A percentile compares a stretch with the other conserved stretches of the same genome.
phyloP scores from a whole-genome alignment of 2,113 vertebrate species.

The Ariopsis seemanni region DNA sequence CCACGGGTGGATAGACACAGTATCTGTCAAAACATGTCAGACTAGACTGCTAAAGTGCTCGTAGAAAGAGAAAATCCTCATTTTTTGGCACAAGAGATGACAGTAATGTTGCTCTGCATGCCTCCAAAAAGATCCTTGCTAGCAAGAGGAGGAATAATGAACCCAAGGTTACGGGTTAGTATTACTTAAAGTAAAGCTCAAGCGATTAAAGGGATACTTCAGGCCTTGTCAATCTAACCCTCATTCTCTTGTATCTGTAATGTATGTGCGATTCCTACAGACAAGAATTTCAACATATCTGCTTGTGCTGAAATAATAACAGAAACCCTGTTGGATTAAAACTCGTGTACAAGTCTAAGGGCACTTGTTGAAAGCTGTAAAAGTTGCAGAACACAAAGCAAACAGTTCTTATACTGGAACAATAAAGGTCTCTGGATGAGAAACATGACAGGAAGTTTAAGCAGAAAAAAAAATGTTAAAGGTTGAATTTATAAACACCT shows the following conservation, averaged over 20 bases:
- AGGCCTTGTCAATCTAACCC: no score
- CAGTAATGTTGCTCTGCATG: background rate
- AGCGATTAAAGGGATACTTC: no score
- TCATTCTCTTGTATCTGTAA: background rate
- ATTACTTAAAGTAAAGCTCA: background rate
- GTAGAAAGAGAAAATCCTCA: slow-evolving; percentile 17
- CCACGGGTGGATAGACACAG: background rate
- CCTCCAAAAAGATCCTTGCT: background rate
- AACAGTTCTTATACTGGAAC: background rate
- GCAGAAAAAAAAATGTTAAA: background rate
- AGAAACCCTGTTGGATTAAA: background rate
- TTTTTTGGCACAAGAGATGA: background rate
- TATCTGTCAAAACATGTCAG: slow-evolving; percentile 29
- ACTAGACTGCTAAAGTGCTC: slow-evolving; percentile 23
- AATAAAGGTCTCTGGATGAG: background rate
- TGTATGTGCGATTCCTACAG: no score
- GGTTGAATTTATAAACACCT: background rate
- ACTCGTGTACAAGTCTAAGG: background rate
- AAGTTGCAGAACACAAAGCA: background rate
- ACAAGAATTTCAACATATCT: background rate
- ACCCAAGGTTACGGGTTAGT: background rate
- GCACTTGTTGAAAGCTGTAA: background rate
- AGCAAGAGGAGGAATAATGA: background rate
- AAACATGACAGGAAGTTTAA: background rate
- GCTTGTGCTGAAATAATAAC: background rate